Base-by-base conservation (phyloP, 2,797 vertebrate species). In the Catostomus latipinnis region DNA sequence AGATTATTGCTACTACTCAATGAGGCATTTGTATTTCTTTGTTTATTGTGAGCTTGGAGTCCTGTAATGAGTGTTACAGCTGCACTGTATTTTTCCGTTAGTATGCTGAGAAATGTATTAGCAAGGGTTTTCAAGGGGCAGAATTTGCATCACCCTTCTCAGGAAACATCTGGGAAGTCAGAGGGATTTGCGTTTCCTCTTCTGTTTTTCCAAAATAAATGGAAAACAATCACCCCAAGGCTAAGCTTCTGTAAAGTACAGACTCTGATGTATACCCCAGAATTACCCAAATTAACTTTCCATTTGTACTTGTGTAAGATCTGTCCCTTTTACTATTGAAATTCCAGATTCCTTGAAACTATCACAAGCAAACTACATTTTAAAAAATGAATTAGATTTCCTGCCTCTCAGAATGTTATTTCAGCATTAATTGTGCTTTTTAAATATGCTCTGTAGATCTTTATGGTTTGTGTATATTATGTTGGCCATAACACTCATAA, bases 141-240 rank as follows among this genome's bases (percentile, higher is more conserved):
- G 60, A 82, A 34, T 34, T 84, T 68, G 67, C 70, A 60, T 72
- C 11, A 81, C 62, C 48, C 8, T 34, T 8, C 48, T 74, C 75
- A 88, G 90, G 89, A 90, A 92, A 90, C 86, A 90, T 90, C 89
- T 91, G 86, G 81, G 65, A 89, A 84, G 85, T 87, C 76, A 58
- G 74, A 66, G 76, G 8, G 78, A 83, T 85, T 86, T 81, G 83
- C 75, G 53, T 85, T 86, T 90, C 89, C 81, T 69, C 11, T 66
- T 83, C 81, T 83, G 80, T 86, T 87, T 86, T 83, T 74, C 81
- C 65, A 83, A 62, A 82, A 85, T 81, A 58, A 34, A 85, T 85
- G 89, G 91, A 92, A 92, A 92, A 88, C 11, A 34, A 67, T 87
- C 75, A 88, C 88, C 87, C 84, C 1, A 13, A 74, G 86, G 84